These are phyloP conservation scores for Salminus brasiliensis DNA, from an alignment of 2,113 vertebrate species.

Conservation along the genomic window DNA sequence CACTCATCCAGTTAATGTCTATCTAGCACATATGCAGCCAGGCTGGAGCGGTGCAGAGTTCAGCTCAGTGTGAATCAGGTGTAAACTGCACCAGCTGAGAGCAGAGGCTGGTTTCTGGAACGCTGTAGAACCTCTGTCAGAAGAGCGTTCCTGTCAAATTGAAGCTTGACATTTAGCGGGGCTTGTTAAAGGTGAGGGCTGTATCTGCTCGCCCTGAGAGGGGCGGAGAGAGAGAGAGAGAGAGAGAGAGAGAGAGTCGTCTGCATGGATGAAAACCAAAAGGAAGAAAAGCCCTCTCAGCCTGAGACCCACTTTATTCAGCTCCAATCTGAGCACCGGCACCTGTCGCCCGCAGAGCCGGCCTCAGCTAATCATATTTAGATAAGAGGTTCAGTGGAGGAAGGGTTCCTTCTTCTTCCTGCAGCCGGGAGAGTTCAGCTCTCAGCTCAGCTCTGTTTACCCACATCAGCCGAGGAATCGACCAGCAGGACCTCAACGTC, in stretches of 20 bases:
- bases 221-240: slow-evolving; percentile 50
- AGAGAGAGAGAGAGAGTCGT: slow-evolving; percentile 20
- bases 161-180: slow-evolving; percentile 53
- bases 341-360: slow-evolving; percentile 50
- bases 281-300: slow-evolving; percentile 14
- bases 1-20: too few relatives aligned
- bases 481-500: neutral
- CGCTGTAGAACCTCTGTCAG: slow-evolving; percentile 17
- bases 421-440: slow-evolving; percentile 42
- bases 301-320: slow-evolving; percentile 28
- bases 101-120: neutral
- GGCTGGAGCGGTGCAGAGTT: too few relatives aligned
- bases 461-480: neutral
- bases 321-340: slow-evolving; percentile 45
- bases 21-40: too few relatives aligned
- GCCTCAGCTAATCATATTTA: slow-evolving; percentile 57
- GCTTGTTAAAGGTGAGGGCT: slow-evolving; percentile 54
- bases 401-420: too few relatives aligned
- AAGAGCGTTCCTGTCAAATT: slow-evolving; percentile 47
- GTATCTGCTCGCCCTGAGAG: slow-evolving; percentile 39
- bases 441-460: slow-evolving; percentile 7
- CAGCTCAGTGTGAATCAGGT: too few relatives aligned
- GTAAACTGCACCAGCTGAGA: too few relatives aligned
- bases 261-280: slow-evolving; percentile 32
- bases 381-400: slow-evolving; percentile 52